A percentile compares a stretch with the other conserved stretches of the same genome.
These are phyloP conservation scores for Oophaga pumilio DNA, from an alignment of 2,113 vertebrate species.

Conservation along the genomic window DNA sequence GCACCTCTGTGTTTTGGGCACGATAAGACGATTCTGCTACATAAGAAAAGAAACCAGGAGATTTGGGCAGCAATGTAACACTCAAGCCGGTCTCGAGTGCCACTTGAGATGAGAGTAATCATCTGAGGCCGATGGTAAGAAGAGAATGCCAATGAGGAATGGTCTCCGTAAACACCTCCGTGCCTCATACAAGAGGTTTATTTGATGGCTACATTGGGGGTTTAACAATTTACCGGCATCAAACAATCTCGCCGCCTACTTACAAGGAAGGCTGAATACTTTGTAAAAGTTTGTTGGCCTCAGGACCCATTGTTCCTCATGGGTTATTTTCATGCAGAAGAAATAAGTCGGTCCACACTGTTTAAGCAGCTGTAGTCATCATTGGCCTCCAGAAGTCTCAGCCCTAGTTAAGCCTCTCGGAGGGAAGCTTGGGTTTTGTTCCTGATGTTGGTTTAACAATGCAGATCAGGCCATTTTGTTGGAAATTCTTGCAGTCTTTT, in stretches of 20 bases:
- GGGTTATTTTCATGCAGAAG: conserved; percentile 74
- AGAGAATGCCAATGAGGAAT: conserved; percentile 80
- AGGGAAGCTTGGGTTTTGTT: conserved; percentile 59
- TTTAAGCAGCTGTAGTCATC: conserved; percentile 80
- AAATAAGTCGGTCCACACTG: conserved; percentile 75
- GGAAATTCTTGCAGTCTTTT: conserved; percentile 43
- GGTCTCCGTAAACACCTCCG: conserved; percentile 86
- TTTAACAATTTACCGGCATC: conserved; percentile 80
- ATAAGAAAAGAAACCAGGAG: conserved; percentile 70
- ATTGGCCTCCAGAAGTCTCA: conserved; percentile 56
- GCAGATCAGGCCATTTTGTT: conserved; percentile 30
- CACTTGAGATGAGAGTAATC: conserved; percentile 82
- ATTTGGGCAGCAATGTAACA: conserved; percentile 69
- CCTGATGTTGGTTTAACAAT: conserved; percentile 58
- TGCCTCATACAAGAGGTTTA: conserved; percentile 78
- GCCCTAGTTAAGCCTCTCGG: conserved; percentile 31
- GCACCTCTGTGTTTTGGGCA: conserved; percentile 82
- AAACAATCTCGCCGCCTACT: conserved; percentile 80
- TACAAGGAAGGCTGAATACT: conserved; percentile 77
- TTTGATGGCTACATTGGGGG: conserved; percentile 77
- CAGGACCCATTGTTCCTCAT: conserved; percentile 78
- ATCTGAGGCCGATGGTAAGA: conserved; percentile 78
- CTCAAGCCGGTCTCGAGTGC: conserved; percentile 76
- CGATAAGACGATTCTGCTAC: conserved; percentile 83
- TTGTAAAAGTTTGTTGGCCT: conserved; percentile 73